Base-by-base conservation (phyloP, 2,888 invertebrate genomes). In the Teinopalpus imperialis region DNA sequence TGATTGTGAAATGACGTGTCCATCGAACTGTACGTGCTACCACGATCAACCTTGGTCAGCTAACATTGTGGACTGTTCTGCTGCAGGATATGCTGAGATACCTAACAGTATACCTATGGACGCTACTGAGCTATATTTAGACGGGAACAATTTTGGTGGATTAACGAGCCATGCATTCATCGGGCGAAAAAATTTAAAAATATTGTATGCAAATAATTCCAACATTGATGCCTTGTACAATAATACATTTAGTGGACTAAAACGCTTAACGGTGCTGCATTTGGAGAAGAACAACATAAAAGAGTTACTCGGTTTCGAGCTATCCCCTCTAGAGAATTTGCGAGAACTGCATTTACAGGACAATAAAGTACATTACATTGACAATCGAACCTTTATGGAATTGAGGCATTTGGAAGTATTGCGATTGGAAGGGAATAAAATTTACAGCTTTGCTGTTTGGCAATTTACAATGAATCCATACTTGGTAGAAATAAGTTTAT, bases 1-100 rank as follows among this genome's bases (percentile, higher is more conserved):
- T 89, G 98, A 98, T 86, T 98, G 98, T 89, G 96, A 97, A 90
- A 97, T 97, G 95, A 97, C 95, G 57, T 98, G 98, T 76, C 98
- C 98, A 34, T 92, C 91, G 31, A 96, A 97, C 77, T 98, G 98
- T 90, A 95, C 95, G 49, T 98, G 98, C 74, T 98, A 97, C 89
- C 97, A 97, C 74, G 97, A 98, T 86, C 95, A 96, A 69, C 93
- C 95, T 42, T 98, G 97, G 97, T 93, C 95, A 10, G 95, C 96
- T 1, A 97, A 97, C 74, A 95, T 97, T 57, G 97, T 97, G 57
- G 96, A 97, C 80, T 97, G 97, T 82, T 95, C 95, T 9, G 93
- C 91, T 45, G 93, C 94, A 20, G 93, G 93, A 49, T 96, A 96
- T 83, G 91, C 92, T 12, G 93, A 93, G 74, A 93, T 97, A 90